Percentiles rank a stretch among this genome's conserved stretches.
Conservation (phyloP, 1,140 invertebrate genomes). For the Neotoxoptera formosana region DNA sequence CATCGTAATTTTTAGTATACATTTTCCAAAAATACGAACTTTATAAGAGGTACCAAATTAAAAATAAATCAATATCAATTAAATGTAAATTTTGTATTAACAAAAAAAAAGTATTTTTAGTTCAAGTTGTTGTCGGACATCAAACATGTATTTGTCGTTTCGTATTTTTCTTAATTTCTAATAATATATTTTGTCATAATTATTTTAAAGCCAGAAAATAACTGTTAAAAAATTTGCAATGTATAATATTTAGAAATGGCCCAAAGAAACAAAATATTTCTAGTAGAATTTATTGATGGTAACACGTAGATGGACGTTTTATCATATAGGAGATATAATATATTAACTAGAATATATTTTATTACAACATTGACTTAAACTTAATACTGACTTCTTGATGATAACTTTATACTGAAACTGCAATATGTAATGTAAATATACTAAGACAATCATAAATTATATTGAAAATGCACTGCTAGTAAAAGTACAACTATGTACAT, state of each 20-base stretch:
- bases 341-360: neutral
- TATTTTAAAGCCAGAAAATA: neutral
- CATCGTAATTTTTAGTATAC: too few species aligned
- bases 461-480: neutral
- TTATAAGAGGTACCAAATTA: too few species aligned
- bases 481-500: neutral
- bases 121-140: too few species aligned
- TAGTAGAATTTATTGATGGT: neutral
- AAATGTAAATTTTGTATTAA: too few species aligned
- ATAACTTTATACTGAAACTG: neutral
- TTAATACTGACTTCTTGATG: neutral
- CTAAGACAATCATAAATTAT: neutral
- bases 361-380: neutral
- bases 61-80: too few species aligned
- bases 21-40: too few species aligned
- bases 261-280: too few species aligned
- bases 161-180: too few species aligned
- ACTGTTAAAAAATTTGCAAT: neutral
- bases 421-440: neutral
- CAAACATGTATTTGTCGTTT: too few species aligned
- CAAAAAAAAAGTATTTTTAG: too few species aligned
- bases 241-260: too few species aligned
- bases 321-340: neutral
- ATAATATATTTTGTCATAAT: neutral
- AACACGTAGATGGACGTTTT: too few species aligned